Evolutionary conservation across 2,113 vertebrate genomes (phyloP).

Genomic region (Sander vitreus): DNA sequence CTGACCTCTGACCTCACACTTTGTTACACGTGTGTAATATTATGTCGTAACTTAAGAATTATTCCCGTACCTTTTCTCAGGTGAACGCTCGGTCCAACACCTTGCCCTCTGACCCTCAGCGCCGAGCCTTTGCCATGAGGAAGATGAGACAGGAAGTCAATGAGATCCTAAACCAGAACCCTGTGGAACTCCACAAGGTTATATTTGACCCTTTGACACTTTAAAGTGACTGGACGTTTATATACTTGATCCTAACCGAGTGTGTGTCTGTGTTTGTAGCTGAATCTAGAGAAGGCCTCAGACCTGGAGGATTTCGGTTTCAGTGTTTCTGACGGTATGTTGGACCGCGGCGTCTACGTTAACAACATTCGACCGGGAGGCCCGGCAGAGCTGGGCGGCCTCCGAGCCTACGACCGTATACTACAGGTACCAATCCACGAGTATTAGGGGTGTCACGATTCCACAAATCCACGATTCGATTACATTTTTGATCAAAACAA

Average conservation of each 20-base stretch:
- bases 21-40: not conserved
- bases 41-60: not conserved
- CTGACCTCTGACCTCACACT: not conserved
- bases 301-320: constrained; percentile 98
- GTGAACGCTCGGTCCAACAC: constrained; percentile 94
- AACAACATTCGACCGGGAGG: constrained; percentile 94
- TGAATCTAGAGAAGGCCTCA: constrained; percentile 93
- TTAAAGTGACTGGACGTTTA: not conserved
- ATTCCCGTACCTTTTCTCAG: constrained; percentile 67
- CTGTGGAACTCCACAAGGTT: constrained; percentile 99
- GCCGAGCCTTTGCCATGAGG: constrained; percentile 92
- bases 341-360: constrained; percentile 97
- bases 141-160: constrained; percentile 98
- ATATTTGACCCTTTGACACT: not conserved
- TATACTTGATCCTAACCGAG: not conserved
- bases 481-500: too few relatives aligned
- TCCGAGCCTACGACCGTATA: constrained; percentile 93
- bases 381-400: constrained; percentile 91
- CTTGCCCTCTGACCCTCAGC: constrained; percentile 92
- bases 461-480: too few relatives aligned
- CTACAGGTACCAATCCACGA: constrained; percentile 88
- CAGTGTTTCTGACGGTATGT: constrained; percentile 94
- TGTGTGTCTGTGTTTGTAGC: constrained; percentile 76
- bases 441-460: too few relatives aligned
- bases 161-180: constrained; percentile 95